Conservation (phyloP, 2,797 vertebrate species). For the Margarornis squamiger region DNA sequence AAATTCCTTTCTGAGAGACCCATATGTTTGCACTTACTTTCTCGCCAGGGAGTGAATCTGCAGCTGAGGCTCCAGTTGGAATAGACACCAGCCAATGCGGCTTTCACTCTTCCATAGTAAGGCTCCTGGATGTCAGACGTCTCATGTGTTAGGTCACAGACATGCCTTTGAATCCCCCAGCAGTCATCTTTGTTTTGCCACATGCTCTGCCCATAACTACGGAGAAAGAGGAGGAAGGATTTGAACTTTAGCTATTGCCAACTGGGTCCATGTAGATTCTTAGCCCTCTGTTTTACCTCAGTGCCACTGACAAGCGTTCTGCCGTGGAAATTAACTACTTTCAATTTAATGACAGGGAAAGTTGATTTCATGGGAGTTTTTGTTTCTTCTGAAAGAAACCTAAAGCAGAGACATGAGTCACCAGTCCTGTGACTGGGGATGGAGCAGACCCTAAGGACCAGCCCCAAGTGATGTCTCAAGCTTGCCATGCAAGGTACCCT, state of each 20-base stretch:
- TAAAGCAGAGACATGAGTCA: neutral
- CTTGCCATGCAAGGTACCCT: neutral
- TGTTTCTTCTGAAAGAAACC: neutral
- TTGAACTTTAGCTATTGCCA: neutral
- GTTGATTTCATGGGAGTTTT: neutral
- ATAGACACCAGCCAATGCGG: slow-evolving; percentile 1
- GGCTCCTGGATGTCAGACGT: slow-evolving; percentile 81
- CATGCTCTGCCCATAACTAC: slow-evolving; percentile 83
- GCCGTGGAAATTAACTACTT: neutral
- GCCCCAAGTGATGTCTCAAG: neutral
- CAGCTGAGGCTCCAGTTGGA: slow-evolving; percentile 82
- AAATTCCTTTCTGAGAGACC: neutral
- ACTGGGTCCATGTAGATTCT: neutral
- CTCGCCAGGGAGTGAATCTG: slow-evolving; percentile 86
- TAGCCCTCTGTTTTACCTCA: neutral
- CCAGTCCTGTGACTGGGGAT: neutral
- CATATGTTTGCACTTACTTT: slow-evolving; percentile 80
- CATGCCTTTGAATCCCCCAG: slow-evolving; percentile 74
- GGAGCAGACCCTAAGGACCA: neutral
- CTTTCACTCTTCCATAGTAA: slow-evolving; percentile 85
- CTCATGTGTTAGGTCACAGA: slow-evolving; percentile 86
- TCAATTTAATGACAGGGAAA: neutral
- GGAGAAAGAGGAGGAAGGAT: neutral
- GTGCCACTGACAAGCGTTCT: neutral
- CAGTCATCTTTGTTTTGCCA: slow-evolving; percentile 82